phyloP scores from a whole-genome alignment of 2,113 vertebrate species.

The Ictalurus punctatus region DNA sequence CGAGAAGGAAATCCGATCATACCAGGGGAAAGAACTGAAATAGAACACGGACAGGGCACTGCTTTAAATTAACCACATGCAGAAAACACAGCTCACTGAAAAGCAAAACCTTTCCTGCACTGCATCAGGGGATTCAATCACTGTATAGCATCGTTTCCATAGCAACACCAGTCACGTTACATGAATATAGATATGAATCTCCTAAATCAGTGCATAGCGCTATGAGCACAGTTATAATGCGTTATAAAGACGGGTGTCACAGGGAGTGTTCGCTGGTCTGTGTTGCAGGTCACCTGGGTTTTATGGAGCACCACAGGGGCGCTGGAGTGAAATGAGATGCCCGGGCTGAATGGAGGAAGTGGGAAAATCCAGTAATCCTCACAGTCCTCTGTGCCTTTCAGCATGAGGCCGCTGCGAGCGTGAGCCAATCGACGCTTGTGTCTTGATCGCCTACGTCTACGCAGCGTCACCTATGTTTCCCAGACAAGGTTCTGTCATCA shows the following conservation, averaged over 20 bases:
- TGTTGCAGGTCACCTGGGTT: slow-evolving; percentile 13
- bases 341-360: slow-evolving; percentile 73
- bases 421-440: slow-evolving; percentile 72
- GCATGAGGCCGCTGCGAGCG: slow-evolving; percentile 70
- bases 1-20: too few relatives aligned
- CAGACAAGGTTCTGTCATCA: slow-evolving; percentile 41
- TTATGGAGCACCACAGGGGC: slow-evolving; percentile 41
- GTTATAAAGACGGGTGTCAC: background rate
- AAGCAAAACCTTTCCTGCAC: background rate
- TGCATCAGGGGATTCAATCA: background rate
- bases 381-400: slow-evolving; percentile 57
- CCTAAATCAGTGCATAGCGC: background rate
- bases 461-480: slow-evolving; percentile 63
- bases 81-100: background rate
- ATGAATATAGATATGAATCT: background rate
- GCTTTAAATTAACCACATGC: background rate
- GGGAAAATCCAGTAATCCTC: slow-evolving; percentile 78
- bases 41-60: background rate
- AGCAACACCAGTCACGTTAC: background rate
- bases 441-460: slow-evolving; percentile 56
- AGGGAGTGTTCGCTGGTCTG: background rate
- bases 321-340: slow-evolving; percentile 46
- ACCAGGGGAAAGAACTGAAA: too few relatives aligned
- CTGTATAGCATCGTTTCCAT: background rate
- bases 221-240: background rate